Conservation (phyloP, 2,797 vertebrate genomes). For the Pipistrellus pygmaeus region DNA sequence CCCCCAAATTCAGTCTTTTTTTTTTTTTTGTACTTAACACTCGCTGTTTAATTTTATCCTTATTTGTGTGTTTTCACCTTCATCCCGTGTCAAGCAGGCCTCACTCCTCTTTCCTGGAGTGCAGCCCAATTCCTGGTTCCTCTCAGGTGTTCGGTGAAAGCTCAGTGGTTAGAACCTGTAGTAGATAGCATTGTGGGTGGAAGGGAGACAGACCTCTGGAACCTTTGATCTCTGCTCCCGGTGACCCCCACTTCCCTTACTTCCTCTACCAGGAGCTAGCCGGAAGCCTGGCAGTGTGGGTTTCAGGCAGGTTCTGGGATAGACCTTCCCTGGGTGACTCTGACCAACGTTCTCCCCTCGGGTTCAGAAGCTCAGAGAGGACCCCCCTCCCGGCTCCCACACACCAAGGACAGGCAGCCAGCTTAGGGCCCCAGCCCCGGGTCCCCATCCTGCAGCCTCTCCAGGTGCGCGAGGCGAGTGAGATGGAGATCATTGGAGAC, state of each 20-base stretch:
- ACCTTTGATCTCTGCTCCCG: constrained; percentile 15
- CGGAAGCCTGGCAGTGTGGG: neutral
- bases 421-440: neutral
- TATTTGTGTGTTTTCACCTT: neutral
- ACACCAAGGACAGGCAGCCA: neutral
- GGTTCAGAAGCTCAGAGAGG: neutral
- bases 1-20: neutral
- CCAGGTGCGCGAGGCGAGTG: neutral
- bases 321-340: neutral
- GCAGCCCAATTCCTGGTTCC: neutral
- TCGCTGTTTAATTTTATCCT: neutral
- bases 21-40: neutral
- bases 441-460: neutral
- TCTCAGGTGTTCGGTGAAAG: neutral
- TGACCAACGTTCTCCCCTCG: neutral
- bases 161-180: neutral
- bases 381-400: fast-evolving
- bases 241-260: neutral
- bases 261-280: neutral
- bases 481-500: constrained; percentile 51
- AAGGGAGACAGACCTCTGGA: constrained; percentile 19
- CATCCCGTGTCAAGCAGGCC: neutral
- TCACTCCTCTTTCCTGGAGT: neutral
- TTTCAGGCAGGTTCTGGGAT: neutral
- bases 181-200: neutral